Evolutionary conservation across 2,888 invertebrate species (phyloP).

Genomic region (Parascotia fuliginaria): DNA sequence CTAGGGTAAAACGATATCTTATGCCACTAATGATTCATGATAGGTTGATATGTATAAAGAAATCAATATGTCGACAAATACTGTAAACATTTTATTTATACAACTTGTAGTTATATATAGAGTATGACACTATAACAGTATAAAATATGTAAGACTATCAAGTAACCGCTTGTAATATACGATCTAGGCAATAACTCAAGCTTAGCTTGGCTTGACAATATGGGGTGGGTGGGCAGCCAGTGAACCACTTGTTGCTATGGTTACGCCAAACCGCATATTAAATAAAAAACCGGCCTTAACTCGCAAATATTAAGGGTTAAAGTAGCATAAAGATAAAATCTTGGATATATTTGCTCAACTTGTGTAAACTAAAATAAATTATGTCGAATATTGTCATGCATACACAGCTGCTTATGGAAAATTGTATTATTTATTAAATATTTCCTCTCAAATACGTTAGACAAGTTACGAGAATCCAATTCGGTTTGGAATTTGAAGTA

Average conservation of each 20-base stretch:
- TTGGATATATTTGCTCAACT: constrained; percentile 34
- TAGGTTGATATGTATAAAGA: no score
- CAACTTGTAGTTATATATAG: no score
- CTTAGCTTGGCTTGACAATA: constrained; percentile 51
- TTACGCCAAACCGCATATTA: constrained; percentile 38
- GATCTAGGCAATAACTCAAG: constrained; percentile 70
- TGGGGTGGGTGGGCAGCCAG: constrained; percentile 45
- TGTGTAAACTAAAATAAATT: constrained; percentile 49
- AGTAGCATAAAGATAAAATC: constrained; percentile 17
- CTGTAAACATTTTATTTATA: no score
- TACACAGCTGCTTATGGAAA: constrained; percentile 32
- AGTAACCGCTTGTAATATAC: constrained; percentile 51
- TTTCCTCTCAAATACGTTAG: constrained; percentile 14
- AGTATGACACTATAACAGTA: constrained; percentile 6
- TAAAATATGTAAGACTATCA: constrained; percentile 20
- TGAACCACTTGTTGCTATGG: constrained; percentile 74
- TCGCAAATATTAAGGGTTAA: constrained; percentile 13
- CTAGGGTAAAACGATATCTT: no score
- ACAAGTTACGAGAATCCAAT: no score
- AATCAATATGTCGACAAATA: no score
- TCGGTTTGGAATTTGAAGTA: neutral
- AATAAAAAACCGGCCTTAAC: constrained; percentile 19
- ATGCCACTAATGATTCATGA: no score
- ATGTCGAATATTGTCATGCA: constrained; percentile 46
- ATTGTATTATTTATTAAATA: constrained; percentile 20